Evolutionary conservation across 2,113 vertebrate genomes (phyloP).

Genomic region (Patagioenas fasciata): DNA sequence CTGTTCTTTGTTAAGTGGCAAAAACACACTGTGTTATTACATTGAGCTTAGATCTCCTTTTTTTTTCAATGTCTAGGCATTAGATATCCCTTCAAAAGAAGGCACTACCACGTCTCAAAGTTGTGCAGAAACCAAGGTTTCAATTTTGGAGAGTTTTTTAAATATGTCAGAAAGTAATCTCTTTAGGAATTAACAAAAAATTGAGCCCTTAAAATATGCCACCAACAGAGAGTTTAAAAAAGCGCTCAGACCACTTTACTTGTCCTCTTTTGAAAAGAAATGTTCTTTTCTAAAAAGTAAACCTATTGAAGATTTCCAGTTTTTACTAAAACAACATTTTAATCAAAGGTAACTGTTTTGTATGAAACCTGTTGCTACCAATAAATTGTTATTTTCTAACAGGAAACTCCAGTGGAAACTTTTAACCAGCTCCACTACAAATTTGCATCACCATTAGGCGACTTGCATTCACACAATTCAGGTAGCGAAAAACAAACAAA

Average conservation of each 20-base stretch:
- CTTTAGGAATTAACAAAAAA: not conserved
- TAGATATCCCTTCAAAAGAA: not conserved
- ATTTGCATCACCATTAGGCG: not conserved
- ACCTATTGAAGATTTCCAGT: not conserved
- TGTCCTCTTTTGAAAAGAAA: not conserved
- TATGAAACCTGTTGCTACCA: not conserved
- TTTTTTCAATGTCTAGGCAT: not conserved
- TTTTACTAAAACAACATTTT: not conserved
- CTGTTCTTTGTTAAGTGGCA: not conserved
- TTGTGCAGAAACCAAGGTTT: not conserved
- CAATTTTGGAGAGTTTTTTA: not conserved
- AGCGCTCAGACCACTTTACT: not conserved
- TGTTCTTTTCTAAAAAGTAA: not conserved
- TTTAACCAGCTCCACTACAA: not conserved
- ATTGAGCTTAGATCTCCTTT: not conserved
- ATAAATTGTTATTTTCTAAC: not conserved
- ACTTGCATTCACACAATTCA: not conserved
- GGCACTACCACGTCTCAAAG: not conserved
- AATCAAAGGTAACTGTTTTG: not conserved
- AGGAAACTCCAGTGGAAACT: not conserved
- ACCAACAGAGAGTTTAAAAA: not conserved
- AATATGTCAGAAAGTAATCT: not conserved
- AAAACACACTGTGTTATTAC: not conserved
- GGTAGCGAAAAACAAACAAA: not conserved
- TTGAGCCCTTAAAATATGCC: not conserved